phyloP scores from a whole-genome alignment of 2,113 vertebrate species.

The Epinephelus moara region DNA sequence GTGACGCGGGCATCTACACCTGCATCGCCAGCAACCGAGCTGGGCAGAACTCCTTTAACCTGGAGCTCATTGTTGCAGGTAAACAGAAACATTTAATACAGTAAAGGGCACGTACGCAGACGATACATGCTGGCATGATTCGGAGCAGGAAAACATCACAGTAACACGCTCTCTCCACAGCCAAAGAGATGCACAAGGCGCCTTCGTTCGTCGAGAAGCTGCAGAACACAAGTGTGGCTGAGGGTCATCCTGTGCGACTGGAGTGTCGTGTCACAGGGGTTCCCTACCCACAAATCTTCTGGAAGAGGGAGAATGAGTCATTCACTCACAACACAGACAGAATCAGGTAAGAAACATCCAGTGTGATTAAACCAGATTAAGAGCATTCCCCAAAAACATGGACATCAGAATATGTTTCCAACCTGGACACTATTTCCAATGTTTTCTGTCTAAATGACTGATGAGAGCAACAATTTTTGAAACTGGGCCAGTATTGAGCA shows the following conservation, averaged over 20 bases:
- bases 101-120: no score
- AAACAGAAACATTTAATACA: conserved; percentile 19
- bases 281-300: conserved; percentile 96
- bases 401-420: background rate
- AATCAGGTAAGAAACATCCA: conserved; percentile 85
- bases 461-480: no score
- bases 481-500: no score
- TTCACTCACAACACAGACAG: conserved; percentile 98
- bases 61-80: conserved; percentile 98
- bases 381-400: background rate
- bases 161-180: conserved; percentile 73
- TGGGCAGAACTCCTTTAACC: conserved; percentile 96
- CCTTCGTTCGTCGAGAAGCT: conserved; percentile 96
- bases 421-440: no score
- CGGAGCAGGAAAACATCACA: background rate
- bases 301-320: conserved; percentile 98
- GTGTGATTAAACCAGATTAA: background rate
- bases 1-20: conserved; percentile 95
- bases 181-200: conserved; percentile 96
- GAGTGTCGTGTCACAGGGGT: conserved; percentile 92
- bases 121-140: background rate
- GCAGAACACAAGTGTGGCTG: conserved; percentile 96
- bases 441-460: no score
- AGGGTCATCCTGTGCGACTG: conserved; percentile 94
- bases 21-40: conserved; percentile 96